Evolutionary conservation across 2,797 vertebrate genomes (phyloP).

Genomic region (Dromococcyx pavoninus): DNA sequence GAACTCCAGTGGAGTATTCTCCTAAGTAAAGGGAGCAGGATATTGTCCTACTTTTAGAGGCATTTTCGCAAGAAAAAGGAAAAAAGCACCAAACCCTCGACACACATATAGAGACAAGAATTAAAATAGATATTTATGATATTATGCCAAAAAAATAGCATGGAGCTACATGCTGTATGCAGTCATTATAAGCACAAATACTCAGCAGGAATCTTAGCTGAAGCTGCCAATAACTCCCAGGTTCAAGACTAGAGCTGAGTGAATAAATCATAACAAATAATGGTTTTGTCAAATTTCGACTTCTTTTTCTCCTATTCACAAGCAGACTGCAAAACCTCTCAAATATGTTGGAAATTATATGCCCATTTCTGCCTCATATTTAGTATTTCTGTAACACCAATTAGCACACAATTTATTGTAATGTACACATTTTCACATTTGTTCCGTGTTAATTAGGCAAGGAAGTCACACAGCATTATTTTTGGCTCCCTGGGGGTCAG

Average conservation of each 20-base stretch:
- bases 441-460: conserved; percentile 59
- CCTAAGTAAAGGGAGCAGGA: conserved; percentile 33
- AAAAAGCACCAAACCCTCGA: conserved; percentile 3
- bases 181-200: conserved; percentile 66
- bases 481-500: conserved; percentile 30
- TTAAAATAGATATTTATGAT: conserved; percentile 64
- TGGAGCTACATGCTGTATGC: conserved; percentile 48
- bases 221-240: conserved; percentile 69
- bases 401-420: conserved; percentile 62
- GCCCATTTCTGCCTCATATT: conserved; percentile 25
- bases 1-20: conserved; percentile 27
- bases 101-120: conserved; percentile 26
- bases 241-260: conserved; percentile 60
- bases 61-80: conserved; percentile 6
- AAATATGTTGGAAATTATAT: conserved; percentile 61
- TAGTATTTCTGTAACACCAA: conserved; percentile 47
- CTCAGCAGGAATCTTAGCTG: conserved; percentile 65
- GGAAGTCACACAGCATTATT: conserved; percentile 62
- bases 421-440: conserved; percentile 66
- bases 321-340: conserved; percentile 41
- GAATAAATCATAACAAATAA: conserved; percentile 71
- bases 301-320: conserved; percentile 23
- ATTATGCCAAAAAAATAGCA: conserved; percentile 42
- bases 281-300: conserved; percentile 61
- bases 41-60: conserved; percentile 13